Evolutionary conservation across 2,113 vertebrate genomes (phyloP), one percentile per base, ranked within the genome.

Genomic region (Sakesphorus luctuosus): DNA sequence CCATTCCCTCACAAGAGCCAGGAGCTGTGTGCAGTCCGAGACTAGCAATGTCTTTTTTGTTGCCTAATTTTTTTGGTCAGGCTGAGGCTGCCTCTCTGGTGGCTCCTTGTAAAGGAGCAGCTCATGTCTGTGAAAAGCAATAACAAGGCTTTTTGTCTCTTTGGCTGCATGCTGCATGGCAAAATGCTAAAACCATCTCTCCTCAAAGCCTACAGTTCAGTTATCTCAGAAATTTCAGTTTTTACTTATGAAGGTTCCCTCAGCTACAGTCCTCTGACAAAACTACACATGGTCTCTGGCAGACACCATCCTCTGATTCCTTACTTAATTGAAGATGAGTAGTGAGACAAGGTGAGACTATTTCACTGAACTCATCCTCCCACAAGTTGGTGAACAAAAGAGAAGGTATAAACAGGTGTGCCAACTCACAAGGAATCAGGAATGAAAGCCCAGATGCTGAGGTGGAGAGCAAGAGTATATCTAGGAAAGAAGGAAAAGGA

Each of bases 161-260:
- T 76, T 3, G 10, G 26, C 26, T 44, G 15, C 18, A 31, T 40
- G n/a, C n/a, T 58, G n/a, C 46, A 71, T 0, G 1, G 18, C 11
- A 83, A 83, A 89, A 72, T 17, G 3, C 19, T 63, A 53, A 83
- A 84, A 40, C 4, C 7, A 25, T 25, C 9, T 80, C 13, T 78
- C 14, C 14, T 81, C 35, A 73, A 31, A 77, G 26, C 4, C 50
- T 53, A 18, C 7, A 55, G 88, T 86, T 86, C 11, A 7, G 18
- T 38, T 9, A 43, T 29, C 52, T 47, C 26, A 73, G 21, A 89
- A 87, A 52, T 82, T n/a, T 56, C 47, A 61, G 6, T 24, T 72
- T 76, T 89, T 55, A 49, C 24, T 68, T 63, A 25, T 1, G 11
- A 36, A 43, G 9, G 10, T 58, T 91, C 15, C 14, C 38, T 67